Evolutionary conservation across 1,140 invertebrate species (phyloP).

Genomic region (Lordiphosa mommai): DNA sequence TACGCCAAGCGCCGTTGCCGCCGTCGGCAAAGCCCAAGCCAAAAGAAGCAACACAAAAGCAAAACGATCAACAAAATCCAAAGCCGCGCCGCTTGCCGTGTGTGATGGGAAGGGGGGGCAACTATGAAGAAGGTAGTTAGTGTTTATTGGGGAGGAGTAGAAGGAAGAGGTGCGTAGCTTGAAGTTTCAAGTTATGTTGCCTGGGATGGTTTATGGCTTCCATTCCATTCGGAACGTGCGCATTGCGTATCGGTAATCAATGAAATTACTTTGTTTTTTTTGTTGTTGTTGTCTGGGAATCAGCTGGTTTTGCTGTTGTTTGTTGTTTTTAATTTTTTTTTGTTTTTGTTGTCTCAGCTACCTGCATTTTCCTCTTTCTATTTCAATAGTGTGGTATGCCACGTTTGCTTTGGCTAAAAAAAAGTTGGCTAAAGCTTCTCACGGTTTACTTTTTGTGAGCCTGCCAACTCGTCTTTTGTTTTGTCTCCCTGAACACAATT

Average conservation of each 20-base stretch:
- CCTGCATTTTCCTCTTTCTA: constrained; percentile 43
- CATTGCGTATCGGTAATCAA: constrained; percentile 73
- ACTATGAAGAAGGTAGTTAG: constrained; percentile 1
- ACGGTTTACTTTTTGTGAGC: constrained; percentile 66
- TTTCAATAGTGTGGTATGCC: constrained; percentile 57
- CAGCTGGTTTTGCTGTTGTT: constrained; percentile 44
- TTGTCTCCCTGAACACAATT: background rate
- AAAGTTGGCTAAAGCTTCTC: constrained; percentile 62
- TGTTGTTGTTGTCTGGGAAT: constrained; percentile 38
- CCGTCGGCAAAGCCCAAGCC: constrained; percentile 49
- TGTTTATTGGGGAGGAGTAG: background rate
- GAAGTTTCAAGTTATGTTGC: background rate
- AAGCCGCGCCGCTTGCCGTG: background rate
- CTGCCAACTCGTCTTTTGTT: constrained; percentile 41
- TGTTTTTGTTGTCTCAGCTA: constrained; percentile 16
- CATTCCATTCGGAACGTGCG: constrained; percentile 64
- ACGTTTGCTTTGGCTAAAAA: constrained; percentile 64
- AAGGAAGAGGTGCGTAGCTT: constrained; percentile 15
- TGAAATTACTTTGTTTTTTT: constrained; percentile 69
- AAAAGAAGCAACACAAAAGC: constrained; percentile 40
- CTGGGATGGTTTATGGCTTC: constrained; percentile 40
- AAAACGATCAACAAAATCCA: constrained; percentile 6
- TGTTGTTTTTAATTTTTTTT: constrained; percentile 5
- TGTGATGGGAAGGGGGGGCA: no score
- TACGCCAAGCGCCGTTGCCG: constrained; percentile 73